Evolutionary conservation across 2,113 vertebrate genomes (phyloP), one percentile per base, ranked within the genome.

Genomic region (Mixornis gularis): DNA sequence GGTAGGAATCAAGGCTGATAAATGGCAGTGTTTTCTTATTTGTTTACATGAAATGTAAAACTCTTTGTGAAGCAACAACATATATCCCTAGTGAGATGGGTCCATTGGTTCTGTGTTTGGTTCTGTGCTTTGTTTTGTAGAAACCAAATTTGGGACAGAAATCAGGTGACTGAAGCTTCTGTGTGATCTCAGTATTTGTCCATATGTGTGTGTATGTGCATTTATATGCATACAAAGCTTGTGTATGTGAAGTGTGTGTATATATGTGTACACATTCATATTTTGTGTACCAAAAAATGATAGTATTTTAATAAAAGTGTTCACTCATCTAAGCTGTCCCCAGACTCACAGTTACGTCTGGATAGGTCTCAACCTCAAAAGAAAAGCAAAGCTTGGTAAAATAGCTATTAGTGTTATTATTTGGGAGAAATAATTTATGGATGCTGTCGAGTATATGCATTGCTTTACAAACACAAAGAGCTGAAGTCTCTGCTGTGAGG

Each of bases 131-230:
- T 24, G 9, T 71, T 85, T 72, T 72, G 38, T 58, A 69, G 43
- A 85, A 89, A 49, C 9, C 25, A 22, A 63, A 52, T 21, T 70
- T 72, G 27, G 19, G 18, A 32, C 30, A 56, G 13, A 68, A 85
- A 20, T 62, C 32, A 38, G 38, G 3, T 81, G 29, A n/a, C 32
- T 56, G 60, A 91, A 78, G 27, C 5, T 26, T 63, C 4, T 51
- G 30, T 78, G 58, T 20, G 48, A 25, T 63, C 62, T 24, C 11
- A 15, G 7, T 9, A 9, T 21, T 13, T 40, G 7, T 60, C 13
- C 1, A 0, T 52, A 11, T 44, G 8, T 15, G 9, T 8, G 4
- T 32, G 12, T 40, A 1, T 30, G 2, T 22, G 5, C 9, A 13
- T 18, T 6, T 7, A 16, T 11, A 29, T 3, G 18, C n/a, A 10